These are phyloP conservation scores for Pyrgus malvae DNA, from an alignment of 2,888 invertebrate species.

Conservation along the genomic window DNA sequence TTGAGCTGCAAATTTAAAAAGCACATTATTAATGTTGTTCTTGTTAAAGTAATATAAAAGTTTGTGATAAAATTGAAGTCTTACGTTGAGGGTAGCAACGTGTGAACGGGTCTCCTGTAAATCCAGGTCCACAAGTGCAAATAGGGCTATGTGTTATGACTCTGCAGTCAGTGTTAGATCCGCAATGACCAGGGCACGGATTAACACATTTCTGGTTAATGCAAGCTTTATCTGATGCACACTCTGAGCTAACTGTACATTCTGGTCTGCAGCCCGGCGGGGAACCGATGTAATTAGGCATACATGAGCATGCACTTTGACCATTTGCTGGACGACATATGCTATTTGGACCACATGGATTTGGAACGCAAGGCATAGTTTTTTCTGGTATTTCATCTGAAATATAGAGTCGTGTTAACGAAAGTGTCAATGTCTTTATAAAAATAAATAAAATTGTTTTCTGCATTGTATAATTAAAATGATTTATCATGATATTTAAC, in stretches of 20 bases:
- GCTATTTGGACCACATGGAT: slow-evolving; percentile 89
- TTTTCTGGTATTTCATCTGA: slow-evolving; percentile 61
- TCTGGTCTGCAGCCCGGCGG: slow-evolving; percentile 90
- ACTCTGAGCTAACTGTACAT: slow-evolving; percentile 88
- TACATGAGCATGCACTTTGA: slow-evolving; percentile 89
- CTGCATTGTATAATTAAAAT: too few species aligned
- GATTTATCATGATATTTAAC: background rate
- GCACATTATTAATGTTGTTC: background rate
- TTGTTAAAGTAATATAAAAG: background rate
- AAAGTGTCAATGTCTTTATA: too few species aligned
- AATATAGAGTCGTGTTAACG: too few species aligned
- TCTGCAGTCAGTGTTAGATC: slow-evolving; percentile 86
- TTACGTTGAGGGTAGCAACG: slow-evolving; percentile 82
- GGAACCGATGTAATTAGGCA: slow-evolving; percentile 85
- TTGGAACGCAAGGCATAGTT: slow-evolving; percentile 84
- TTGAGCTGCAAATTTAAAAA: slow-evolving; percentile 47
- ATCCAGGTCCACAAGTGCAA: slow-evolving; percentile 85
- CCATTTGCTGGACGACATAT: slow-evolving; percentile 86
- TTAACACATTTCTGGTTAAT: slow-evolving; percentile 88
- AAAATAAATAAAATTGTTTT: too few species aligned
- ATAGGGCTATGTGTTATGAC: slow-evolving; percentile 90
- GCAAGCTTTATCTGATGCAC: slow-evolving; percentile 86
- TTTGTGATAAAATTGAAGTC: slow-evolving; percentile 33
- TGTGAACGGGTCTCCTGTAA: slow-evolving; percentile 86
- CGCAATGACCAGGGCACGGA: slow-evolving; percentile 88